Evolutionary conservation across 2,888 invertebrate species (phyloP), one percentile per base, ranked within the genome.

Genomic region (Koerneria pararmatus): DNA sequence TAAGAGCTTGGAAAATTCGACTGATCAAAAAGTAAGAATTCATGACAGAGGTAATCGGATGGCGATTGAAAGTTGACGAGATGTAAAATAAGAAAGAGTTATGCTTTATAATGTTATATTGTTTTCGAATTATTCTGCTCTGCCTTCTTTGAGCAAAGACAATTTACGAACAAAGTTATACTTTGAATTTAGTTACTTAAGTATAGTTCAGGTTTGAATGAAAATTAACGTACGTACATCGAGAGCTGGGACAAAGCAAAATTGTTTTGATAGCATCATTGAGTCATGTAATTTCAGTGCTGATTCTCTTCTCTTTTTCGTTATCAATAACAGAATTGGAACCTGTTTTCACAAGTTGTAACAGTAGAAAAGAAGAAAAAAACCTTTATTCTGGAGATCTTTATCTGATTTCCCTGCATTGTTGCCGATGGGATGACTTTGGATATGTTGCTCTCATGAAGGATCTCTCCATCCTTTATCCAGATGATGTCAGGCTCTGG

Each of bases 401-500:
- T 74, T 57, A 79, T 70, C 58, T 76, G 74, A 59, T 75, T 76
- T 66, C 76, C 77, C 48, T 53, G 65, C n/a, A 80, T 65, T 27
- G 71, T 66, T 1, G 68, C 81, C n/a, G 74, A 70, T 34, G 67
- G 61, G 29, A 79, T 62, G 22, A 73, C 58, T 3, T 37, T n/a
- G 1, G 61, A 27, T 34, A 78, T 71, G 65, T 75, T 78, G 34
- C 72, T 67, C 0, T 70, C 65, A n/a, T 64, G 65, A 6, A 82
- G 65, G 5, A 66, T 60, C 56, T 77, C 74, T 24, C 82, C 82
- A 68, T 82, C 82, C 74, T 80, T 81, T 29, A 71, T 75, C 85
- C 86, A 86, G 11, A 76, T 71, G 70, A 86, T 84, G 24, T 73
- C 71, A 2, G 85, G 85, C 8, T 78, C 74, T 0, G 86, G 86